These are phyloP conservation scores for Cyclargus thomasi DNA, from an alignment of 1,140 invertebrate genomes.

Conservation along the genomic window DNA sequence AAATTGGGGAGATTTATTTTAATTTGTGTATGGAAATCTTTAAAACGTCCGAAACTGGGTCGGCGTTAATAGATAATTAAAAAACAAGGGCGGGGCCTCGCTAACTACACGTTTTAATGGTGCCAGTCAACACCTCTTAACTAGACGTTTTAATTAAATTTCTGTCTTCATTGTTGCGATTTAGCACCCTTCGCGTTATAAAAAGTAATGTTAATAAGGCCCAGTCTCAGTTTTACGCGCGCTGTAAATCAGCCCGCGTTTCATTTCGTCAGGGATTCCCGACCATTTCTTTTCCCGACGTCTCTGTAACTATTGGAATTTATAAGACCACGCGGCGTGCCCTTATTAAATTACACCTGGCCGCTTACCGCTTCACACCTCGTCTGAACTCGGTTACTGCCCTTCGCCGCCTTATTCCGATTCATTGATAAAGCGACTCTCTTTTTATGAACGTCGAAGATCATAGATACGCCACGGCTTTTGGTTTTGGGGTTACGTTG, in stretches of 20 bases:
- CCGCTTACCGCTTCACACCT: neutral
- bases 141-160: constrained; percentile 68
- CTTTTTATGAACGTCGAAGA: neutral
- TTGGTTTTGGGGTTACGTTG: no score
- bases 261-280: constrained; percentile 63
- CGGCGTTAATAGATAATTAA: constrained; percentile 16
- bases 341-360: neutral
- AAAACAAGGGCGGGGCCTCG: constrained; percentile 8
- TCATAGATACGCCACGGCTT: neutral
- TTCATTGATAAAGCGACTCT: neutral
- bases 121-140: constrained; percentile 45
- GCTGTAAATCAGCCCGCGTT: constrained; percentile 66
- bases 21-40: neutral
- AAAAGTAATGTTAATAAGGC: constrained; percentile 73
- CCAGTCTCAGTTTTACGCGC: constrained; percentile 49
- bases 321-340: constrained; percentile 6
- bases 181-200: constrained; percentile 59
- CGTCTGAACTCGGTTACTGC: neutral
- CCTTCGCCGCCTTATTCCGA: neutral
- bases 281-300: constrained; percentile 58
- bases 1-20: neutral
- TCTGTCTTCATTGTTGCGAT: constrained; percentile 64
- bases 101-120: constrained; percentile 34
- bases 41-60: neutral
- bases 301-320: constrained; percentile 18